Evolutionary conservation across 2,797 vertebrate genomes (phyloP), one percentile per base, ranked within the genome.

Genomic region (Gobio occitaniae): DNA sequence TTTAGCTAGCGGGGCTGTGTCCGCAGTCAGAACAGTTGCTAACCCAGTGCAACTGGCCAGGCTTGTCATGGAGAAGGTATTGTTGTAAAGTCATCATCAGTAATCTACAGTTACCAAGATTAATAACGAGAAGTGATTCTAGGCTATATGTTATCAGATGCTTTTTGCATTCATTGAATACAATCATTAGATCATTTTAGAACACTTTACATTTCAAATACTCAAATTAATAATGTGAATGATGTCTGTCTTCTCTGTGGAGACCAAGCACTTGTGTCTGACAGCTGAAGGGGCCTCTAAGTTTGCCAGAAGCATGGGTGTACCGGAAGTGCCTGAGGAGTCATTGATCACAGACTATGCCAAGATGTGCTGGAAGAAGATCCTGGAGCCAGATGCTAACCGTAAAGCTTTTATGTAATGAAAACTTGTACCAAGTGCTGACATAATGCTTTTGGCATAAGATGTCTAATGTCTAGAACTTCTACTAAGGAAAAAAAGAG

Each of bases 191-290:
- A 68, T 38, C 29, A 68, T 70, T 44, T 19, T 32, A 59, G n/a
- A 59, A 41, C 17, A 29, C 50, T n/a, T 32, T 66, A 11, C 50
- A 63, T 74, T 82, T 16, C 41, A 61, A 32, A 47, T 36, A 32
- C 8, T 48, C 15, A 70, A 41, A 69, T 6, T 21, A 66, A 4
- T 21, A 59, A 80, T 76, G 16, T 38, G 10, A 68, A 70, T 78
- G 21, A 70, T 36, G 83, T 84, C 74, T 91, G 59, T 78, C 48
- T 85, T 86, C 86, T 87, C 41, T 90, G 56, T 88, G 83, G 88
- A 99, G 98, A 98, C 98, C 0, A 94, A 93, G 41, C 98, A 99
- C n/a, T 89, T 92, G 86, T 95, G 95, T 89, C 94, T 99, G 88
- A 97, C 97, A 9, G 96, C 94, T 72, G 93, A 91, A 32, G 98